phyloP scores from a whole-genome alignment of 64 coral and sea anemone genomes.

The Actinia tenebrosa region DNA sequence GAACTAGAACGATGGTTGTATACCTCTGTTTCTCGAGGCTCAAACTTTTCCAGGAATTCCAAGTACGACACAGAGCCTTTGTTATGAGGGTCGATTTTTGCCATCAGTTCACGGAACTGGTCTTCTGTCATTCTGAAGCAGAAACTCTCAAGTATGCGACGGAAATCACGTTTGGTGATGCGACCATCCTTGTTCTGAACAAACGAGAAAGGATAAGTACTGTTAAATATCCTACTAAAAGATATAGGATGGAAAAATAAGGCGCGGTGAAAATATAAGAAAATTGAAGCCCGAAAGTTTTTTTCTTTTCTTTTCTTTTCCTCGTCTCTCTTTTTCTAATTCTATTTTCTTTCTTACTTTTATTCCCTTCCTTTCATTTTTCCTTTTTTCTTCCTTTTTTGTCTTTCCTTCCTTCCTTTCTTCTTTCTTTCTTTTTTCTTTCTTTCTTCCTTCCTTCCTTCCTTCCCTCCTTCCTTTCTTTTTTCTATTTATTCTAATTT shows the following conservation, averaged over 20 bases:
- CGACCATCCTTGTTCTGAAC: conserved; percentile 93
- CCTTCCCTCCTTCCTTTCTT: background rate
- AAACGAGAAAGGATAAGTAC: background rate
- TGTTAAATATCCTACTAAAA: too few relatives aligned
- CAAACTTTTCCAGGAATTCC: conserved; percentile 92
- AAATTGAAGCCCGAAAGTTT: too few relatives aligned
- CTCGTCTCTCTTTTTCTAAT: too few relatives aligned
- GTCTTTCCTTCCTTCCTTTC: too few relatives aligned
- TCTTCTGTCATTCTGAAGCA: conserved; percentile 90
- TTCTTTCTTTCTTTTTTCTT: too few relatives aligned
- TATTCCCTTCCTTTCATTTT: too few relatives aligned
- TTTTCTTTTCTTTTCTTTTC: too few relatives aligned
- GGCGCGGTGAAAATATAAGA: too few relatives aligned
- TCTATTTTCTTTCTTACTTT: too few relatives aligned
- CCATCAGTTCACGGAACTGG: conserved; percentile 84
- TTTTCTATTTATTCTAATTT: too few relatives aligned
- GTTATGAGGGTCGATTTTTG: conserved; percentile 76
- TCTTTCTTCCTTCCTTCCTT: background rate
- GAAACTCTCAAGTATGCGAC: conserved; percentile 87
- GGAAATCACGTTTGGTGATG: conserved; percentile 83
- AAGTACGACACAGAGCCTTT: conserved; percentile 93
- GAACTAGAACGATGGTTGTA: background rate
- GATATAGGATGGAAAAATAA: too few relatives aligned
- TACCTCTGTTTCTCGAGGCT: conserved; percentile 71
- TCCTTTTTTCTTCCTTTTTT: too few relatives aligned